phyloP scores from a whole-genome alignment of 2,113 vertebrate species.

The Chlamydotis undulata region DNA sequence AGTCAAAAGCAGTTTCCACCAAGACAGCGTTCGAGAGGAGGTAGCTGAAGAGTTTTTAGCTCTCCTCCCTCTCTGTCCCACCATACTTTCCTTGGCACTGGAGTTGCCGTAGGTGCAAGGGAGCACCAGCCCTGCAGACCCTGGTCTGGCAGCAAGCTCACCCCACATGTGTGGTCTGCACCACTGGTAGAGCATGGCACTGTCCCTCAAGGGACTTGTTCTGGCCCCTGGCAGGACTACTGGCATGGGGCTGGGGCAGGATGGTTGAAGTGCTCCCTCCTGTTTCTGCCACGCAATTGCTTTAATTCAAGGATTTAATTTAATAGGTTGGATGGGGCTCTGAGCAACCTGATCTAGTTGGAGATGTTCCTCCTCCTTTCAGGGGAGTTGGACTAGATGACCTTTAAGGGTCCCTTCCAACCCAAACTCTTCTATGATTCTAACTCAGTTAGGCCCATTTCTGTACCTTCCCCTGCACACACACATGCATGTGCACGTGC shows the following conservation, averaged over 20 bases:
- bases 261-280: background rate
- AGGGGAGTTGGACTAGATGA: too few relatives aligned
- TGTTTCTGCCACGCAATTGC: background rate
- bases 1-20: background rate
- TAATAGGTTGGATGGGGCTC: too few relatives aligned
- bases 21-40: accelerated
- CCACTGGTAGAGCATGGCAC: accelerated
- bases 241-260: background rate
- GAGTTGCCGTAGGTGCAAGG: background rate
- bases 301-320: background rate
- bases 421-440: too few relatives aligned
- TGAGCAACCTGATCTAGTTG: too few relatives aligned
- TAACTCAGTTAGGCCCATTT: background rate
- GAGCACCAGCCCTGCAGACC: background rate
- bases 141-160: background rate
- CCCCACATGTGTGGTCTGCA: accelerated
- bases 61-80: background rate
- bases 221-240: background rate
- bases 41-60: background rate
- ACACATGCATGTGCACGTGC: accelerated
- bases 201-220: background rate
- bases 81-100: background rate
- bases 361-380: too few relatives aligned
- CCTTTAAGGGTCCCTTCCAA: too few relatives aligned
- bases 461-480: background rate